Base-by-base conservation (phyloP, 2,888 invertebrate genomes). In the Cyclophora punctaria region DNA sequence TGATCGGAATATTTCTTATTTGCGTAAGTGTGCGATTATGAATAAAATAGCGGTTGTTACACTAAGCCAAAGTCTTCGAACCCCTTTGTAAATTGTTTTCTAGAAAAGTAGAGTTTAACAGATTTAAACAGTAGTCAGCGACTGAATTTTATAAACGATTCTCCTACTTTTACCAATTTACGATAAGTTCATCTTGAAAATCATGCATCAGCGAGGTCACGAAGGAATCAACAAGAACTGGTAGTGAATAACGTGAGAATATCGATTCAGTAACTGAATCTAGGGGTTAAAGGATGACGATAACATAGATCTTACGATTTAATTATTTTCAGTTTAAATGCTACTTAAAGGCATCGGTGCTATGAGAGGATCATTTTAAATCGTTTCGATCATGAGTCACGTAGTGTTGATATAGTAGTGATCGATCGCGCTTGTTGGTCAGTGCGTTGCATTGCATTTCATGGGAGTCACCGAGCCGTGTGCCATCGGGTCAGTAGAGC, bases 91-190 rank as follows among this genome's bases (percentile, higher is more conserved):
- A 82, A 80, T 78, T 76, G 64, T 83, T 86, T 86, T 85, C 78
- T 86, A 87, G 82, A 79, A 69, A 66, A 63, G 74, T 86, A 86
- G 82, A 67, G 61, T 72, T 79, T 76, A 68, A 80, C 75, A 73
- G 72, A 80, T 78, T 80, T 84, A 79, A 80, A 65, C 75, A 80
- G 82, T 86, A 87, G 88, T 77, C 79, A 69, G 83, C 79, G 88
- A 88, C 87, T 86, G 87, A 88, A 85, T 84, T 86, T 87, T 86
- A 78, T 85, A 86, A 83, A 65, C 68, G 73, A 77, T 68, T 80
- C 76, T 75, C 76, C 72, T 78, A 80, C 77, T 81, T 78, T 78
- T 79, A 83, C 73, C 73, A 72, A 78, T 73, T 20, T 75, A 76
- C 64, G 62, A 73, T 83, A 80, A 79, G 75, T 77, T 78, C 78